Conservation (phyloP, 2,888 invertebrate genomes). For the Synanthedon formicaeformis region DNA sequence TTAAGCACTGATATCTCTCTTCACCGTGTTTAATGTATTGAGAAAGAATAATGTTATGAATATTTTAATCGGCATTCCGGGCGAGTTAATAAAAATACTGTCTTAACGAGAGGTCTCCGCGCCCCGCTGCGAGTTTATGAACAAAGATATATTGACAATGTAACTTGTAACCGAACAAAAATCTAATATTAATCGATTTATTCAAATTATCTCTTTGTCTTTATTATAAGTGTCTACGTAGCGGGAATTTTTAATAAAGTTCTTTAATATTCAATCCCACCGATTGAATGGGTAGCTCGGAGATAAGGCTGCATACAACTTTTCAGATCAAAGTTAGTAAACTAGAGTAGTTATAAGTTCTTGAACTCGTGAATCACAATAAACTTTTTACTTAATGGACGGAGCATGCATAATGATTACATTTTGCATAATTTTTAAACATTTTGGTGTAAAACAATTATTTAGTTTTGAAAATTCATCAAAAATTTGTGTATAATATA, state of each 20-base stretch:
- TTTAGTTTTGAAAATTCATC: too few relatives aligned
- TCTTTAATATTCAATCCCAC: neutral
- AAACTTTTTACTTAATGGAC: constrained; percentile 26
- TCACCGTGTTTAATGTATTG: constrained; percentile 39
- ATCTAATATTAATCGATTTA: constrained; percentile 30
- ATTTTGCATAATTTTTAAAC: constrained; percentile 9
- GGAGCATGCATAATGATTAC: constrained; percentile 22
- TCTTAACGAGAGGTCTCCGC: constrained; percentile 48
- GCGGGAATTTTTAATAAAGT: neutral
- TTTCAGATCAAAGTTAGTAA: constrained; percentile 17
- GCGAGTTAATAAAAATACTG: constrained; percentile 62
- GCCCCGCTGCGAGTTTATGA: constrained; percentile 58
- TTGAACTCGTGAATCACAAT: constrained; percentile 22
- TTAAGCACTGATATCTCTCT: neutral
- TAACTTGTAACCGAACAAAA: constrained; percentile 14
- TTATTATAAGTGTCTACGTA: constrained; percentile 9
- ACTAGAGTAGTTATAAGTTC: constrained; percentile 26
- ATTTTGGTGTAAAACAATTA: neutral
- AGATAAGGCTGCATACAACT: constrained; percentile 6
- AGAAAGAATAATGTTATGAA: constrained; percentile 52
- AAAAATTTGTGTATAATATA: too few relatives aligned
- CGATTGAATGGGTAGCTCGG: constrained; percentile 1
- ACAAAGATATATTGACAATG: constrained; percentile 55
- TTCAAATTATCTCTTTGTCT: constrained; percentile 14
- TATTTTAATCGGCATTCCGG: constrained; percentile 59